Conservation (phyloP, 2,113 vertebrate species). For the Indicator indicator region DNA sequence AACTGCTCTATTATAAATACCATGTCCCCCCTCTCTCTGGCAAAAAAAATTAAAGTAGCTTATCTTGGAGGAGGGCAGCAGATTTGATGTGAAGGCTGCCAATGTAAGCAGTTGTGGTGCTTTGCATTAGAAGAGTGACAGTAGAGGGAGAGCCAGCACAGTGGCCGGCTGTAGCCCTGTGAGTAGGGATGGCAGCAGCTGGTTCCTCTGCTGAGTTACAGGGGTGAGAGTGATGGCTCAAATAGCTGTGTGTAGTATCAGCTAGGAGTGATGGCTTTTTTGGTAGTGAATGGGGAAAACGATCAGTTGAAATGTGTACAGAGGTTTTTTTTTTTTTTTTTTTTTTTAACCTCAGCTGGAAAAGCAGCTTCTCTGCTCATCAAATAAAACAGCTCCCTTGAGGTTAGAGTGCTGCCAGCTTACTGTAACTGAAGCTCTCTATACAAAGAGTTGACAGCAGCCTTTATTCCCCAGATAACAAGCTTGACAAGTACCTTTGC, state of each 20-base stretch:
- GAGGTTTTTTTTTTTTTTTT: background rate
- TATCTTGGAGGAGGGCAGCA: background rate
- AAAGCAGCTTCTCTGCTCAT: background rate
- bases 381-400: background rate
- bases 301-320: accelerated
- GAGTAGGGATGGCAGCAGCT: accelerated
- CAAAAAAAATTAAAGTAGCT: background rate
- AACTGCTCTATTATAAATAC: background rate
- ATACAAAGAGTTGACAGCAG: background rate
- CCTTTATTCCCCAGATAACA: slow-evolving; percentile 5
- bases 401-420: background rate
- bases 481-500: slow-evolving; percentile 12
- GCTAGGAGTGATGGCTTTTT: background rate
- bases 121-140: background rate
- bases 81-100: background rate
- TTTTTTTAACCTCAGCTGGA: background rate
- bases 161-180: accelerated
- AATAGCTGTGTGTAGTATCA: accelerated
- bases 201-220: background rate
- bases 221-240: accelerated
- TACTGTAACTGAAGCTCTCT: accelerated
- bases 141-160: accelerated
- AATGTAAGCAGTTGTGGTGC: accelerated
- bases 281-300: accelerated
- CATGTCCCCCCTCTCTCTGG: background rate